A percentile compares a stretch with the other conserved stretches of the same genome.
Conservation (phyloP, 2,888 invertebrate genomes). For the Nomada ruficornis region DNA sequence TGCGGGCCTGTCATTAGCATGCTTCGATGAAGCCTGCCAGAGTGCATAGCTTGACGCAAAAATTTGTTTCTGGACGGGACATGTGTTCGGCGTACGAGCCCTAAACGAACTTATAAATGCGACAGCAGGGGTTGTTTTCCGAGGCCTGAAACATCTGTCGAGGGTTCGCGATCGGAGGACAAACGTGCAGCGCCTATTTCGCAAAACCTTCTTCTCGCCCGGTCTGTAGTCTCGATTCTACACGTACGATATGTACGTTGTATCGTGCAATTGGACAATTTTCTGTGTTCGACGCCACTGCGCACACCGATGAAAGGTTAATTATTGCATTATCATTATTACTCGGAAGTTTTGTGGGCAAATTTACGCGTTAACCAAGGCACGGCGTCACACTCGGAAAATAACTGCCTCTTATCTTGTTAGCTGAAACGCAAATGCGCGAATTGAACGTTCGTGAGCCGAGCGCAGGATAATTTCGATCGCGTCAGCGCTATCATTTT, state of each 20-base stretch:
- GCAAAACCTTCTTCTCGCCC: conserved; percentile 24
- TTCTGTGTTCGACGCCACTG: neutral
- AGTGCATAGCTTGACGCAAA: conserved; percentile 28
- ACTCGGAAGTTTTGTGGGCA: neutral
- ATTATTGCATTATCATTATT: neutral
- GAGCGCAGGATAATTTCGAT: neutral
- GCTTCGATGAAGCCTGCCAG: conserved; percentile 13
- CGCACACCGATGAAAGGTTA: neutral
- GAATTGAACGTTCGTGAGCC: neutral
- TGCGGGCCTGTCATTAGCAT: conserved; percentile 31
- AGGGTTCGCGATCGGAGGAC: conserved; percentile 58
- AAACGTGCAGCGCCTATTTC: conserved; percentile 14
- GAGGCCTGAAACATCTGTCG: conserved; percentile 66
- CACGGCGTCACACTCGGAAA: conserved; percentile 27
- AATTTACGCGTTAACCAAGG: neutral
- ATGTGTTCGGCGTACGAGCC: conserved; percentile 64
- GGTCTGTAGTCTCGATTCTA: neutral
- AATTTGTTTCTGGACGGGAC: conserved; percentile 44
- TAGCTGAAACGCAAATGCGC: neutral
- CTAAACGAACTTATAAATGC: conserved; percentile 48
- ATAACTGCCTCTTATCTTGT: conserved; percentile 23
- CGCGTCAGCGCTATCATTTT: neutral
- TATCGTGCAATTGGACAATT: neutral
- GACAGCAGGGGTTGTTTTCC: conserved; percentile 54
- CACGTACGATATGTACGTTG: neutral